Evolutionary conservation across 2,888 invertebrate genomes (phyloP), one percentile per base, ranked within the genome.

Genomic region (Nomada fucata): DNA sequence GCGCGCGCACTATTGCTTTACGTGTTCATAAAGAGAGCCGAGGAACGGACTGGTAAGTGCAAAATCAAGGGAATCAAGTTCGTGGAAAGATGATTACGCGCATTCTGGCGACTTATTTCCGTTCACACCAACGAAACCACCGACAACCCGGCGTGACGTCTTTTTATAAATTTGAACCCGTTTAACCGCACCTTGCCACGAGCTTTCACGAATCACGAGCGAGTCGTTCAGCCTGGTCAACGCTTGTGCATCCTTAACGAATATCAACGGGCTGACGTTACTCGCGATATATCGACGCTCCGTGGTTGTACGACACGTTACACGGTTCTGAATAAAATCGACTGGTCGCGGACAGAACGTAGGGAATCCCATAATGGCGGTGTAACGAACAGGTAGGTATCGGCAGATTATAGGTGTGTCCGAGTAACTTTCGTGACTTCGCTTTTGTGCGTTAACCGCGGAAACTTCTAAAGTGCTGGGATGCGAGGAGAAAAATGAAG

Each of bases 1-100:
- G 77, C 85, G 84, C 83, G 86, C 83, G 86, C 86, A 83, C 83
- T 80, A 88, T 78, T 84, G 90, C 88, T 90, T 89, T 88, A 70
- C 87, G 80, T 88, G 88, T 90, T 87, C 83, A 82, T 82, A 55
- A 85, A 44, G 68, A 76, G 71, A 10, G 13, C 44, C 67, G 68
- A 69, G 13, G 65, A 65, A 78, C 26, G 59, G 59, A 73, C 50
- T 44, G 52, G 60, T 67, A 73, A 70, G 53, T 67, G 74, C 50
- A 68, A 26, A 36, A 42, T 26, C 29, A 18, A 57, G 29, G 63
- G 53, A 20, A 13, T 60, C 23, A 75, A 60, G 50, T 71, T 63
- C 68, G 44, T 44, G 26, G 70, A 77, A 68, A 63, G 52, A 64
- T 44, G 60, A 50, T 70, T 18, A 18, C 72, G 64, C 29, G 20